phyloP scores from a whole-genome alignment of 1,140 invertebrate species.

The Dicyema japonicum region DNA sequence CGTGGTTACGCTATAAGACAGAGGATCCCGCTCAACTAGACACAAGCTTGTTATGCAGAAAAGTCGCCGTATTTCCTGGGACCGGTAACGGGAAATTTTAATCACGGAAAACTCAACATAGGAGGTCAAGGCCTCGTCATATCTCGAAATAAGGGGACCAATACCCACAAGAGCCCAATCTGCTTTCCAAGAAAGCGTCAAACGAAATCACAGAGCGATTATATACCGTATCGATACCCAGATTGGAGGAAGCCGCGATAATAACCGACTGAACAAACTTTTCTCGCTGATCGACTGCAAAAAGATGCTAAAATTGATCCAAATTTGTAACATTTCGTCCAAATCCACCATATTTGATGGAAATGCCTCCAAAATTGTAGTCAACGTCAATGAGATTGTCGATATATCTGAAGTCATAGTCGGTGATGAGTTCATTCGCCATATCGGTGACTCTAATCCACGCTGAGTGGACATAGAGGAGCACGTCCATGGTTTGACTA shows the following conservation, averaged over 20 bases:
- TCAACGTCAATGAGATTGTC: slow-evolving; percentile 6
- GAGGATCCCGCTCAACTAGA: slow-evolving; percentile 68
- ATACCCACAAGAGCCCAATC: slow-evolving; percentile 30
- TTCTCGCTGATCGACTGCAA: slow-evolving; percentile 43
- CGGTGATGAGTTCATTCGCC: background rate
- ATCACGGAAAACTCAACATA: slow-evolving; percentile 17
- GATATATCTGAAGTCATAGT: background rate
- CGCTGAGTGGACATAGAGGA: slow-evolving; percentile 2
- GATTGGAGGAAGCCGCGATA: slow-evolving; percentile 37
- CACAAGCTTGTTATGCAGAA: slow-evolving; percentile 80
- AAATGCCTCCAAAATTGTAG: slow-evolving; percentile 16
- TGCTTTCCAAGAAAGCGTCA: slow-evolving; percentile 44
- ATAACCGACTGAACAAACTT: slow-evolving; percentile 49
- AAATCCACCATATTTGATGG: slow-evolving; percentile 9
- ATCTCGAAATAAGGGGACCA: slow-evolving; percentile 8
- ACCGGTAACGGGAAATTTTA: slow-evolving; percentile 12
- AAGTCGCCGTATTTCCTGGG: slow-evolving; percentile 32
- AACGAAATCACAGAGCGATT: slow-evolving; percentile 42
- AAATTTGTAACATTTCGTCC: background rate
- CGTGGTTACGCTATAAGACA: slow-evolving; percentile 61
- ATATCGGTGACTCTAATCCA: slow-evolving; percentile 5
- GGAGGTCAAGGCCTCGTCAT: slow-evolving; percentile 16
- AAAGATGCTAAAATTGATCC: slow-evolving; percentile 35
- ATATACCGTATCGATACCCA: slow-evolving; percentile 47
- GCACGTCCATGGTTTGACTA: slow-evolving; percentile 10